phyloP scores from a whole-genome alignment of 2,888 invertebrate species.

The Hyppa rectilinea region DNA sequence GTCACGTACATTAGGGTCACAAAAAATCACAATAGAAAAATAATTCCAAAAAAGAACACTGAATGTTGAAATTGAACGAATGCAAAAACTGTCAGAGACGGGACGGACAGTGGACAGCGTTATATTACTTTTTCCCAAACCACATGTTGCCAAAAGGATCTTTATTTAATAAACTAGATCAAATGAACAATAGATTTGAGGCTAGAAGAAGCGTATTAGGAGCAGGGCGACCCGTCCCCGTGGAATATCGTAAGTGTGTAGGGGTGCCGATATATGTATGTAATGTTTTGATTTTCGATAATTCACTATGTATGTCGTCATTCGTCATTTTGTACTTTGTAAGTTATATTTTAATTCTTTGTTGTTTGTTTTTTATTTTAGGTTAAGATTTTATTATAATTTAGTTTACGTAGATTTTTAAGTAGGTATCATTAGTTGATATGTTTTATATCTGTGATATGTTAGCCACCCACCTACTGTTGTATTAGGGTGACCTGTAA shows the following conservation, averaged over 20 bases:
- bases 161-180: slow-evolving; percentile 80
- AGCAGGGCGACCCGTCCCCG: slow-evolving; percentile 51
- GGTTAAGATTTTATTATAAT: no score
- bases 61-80: slow-evolving; percentile 58
- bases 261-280: slow-evolving; percentile 50
- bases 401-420: no score
- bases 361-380: no score
- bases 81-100: slow-evolving; percentile 52
- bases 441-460: no score
- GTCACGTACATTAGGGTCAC: slow-evolving; percentile 1
- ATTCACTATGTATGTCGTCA: background rate
- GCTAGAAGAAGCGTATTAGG: slow-evolving; percentile 74
- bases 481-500: no score
- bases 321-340: background rate
- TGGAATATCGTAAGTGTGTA: slow-evolving; percentile 65
- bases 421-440: no score
- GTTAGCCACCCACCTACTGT: no score
- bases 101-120: slow-evolving; percentile 43
- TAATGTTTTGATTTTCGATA: slow-evolving; percentile 1
- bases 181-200: slow-evolving; percentile 84
- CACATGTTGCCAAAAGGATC: slow-evolving; percentile 75
- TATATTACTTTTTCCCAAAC: slow-evolving; percentile 66
- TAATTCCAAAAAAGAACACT: slow-evolving; percentile 46
- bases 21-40: slow-evolving; percentile 12
- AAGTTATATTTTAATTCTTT: no score